Percentiles rank a stretch among this genome's conserved stretches.
These are phyloP conservation scores for Passer domesticus DNA, from an alignment of 2,113 vertebrate species.

Conservation along the genomic window DNA sequence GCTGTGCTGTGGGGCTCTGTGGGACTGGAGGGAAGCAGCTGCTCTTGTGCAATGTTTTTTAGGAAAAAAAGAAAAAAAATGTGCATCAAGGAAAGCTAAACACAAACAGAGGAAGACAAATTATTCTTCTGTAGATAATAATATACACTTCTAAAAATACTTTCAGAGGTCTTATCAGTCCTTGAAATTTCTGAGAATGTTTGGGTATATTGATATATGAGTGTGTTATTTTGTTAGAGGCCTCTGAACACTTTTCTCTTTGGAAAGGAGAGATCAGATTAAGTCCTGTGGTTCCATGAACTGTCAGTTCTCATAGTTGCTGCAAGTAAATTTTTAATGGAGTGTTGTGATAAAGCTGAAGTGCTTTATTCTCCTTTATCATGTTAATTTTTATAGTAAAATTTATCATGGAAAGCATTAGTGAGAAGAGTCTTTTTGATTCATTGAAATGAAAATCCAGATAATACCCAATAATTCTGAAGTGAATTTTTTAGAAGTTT, in stretches of 20 bases:
- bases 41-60: background rate
- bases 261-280: conserved; percentile 4
- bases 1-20: background rate
- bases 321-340: background rate
- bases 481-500: background rate
- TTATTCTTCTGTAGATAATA: background rate
- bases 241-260: background rate
- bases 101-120: background rate
- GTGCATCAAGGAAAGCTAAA: background rate
- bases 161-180: background rate
- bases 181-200: conserved; percentile 33
- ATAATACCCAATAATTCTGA: background rate
- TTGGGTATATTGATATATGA: background rate
- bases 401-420: background rate
- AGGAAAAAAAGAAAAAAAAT: background rate
- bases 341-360: background rate
- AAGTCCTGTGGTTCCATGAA: background rate
- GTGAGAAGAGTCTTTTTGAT: background rate
- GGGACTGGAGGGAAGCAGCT: background rate
- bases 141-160: conserved; percentile 37
- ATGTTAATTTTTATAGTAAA: background rate
- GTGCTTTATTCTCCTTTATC: background rate
- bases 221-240: background rate
- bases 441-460: background rate
- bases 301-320: background rate